Evolutionary conservation across 2,113 vertebrate species (phyloP).

Genomic region (Heliornis fulica): DNA sequence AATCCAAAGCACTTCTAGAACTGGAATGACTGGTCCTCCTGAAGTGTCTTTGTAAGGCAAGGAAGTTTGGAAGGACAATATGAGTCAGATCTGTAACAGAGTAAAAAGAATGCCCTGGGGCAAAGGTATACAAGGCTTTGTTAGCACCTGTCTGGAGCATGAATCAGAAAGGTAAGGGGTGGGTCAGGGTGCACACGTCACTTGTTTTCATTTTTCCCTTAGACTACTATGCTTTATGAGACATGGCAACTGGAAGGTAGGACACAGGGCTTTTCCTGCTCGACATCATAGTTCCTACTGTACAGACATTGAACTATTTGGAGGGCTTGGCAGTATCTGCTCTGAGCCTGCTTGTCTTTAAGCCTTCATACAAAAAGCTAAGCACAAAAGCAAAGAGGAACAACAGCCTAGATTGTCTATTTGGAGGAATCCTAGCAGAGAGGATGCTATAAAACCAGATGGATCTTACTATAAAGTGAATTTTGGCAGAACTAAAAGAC

Average conservation of each 20-base stretch:
- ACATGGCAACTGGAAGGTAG: neutral
- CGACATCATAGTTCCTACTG: neutral
- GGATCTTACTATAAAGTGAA: neutral
- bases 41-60: neutral
- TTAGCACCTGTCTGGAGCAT: neutral
- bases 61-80: neutral
- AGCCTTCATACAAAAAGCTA: neutral
- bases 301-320: accelerated
- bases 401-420: neutral
- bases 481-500: neutral
- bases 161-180: neutral
- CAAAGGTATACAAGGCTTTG: neutral
- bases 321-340: neutral
- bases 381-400: neutral
- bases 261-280: neutral
- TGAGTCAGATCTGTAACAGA: neutral
- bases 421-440: neutral
- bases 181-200: neutral
- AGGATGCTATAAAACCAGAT: neutral
- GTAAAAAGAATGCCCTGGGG: neutral
- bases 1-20: neutral
- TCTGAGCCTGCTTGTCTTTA: neutral
- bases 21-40: neutral
- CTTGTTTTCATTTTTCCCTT: neutral
- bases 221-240: neutral